phyloP scores from a whole-genome alignment of 2,113 vertebrate genomes.

The Regulus satrapa region DNA sequence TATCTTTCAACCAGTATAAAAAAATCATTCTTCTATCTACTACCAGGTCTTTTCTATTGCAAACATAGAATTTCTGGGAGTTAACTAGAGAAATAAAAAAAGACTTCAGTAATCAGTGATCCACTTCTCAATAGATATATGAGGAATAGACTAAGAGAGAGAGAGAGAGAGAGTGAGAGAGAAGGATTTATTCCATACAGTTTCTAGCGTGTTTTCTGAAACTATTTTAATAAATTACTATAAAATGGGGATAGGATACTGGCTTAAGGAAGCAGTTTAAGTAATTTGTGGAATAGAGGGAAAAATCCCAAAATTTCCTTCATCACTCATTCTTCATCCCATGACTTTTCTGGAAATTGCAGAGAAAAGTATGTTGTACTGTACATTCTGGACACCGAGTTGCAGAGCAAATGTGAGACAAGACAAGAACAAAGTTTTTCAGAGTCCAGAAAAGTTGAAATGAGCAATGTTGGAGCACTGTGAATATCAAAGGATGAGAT shows the following conservation, averaged over 20 bases:
- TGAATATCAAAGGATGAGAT: background rate
- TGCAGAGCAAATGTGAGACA: background rate
- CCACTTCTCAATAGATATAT: background rate
- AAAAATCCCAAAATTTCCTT: rapidly evolving
- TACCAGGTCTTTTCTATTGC: background rate
- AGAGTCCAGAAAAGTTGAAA: background rate
- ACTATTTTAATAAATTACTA: background rate
- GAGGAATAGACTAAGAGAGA: background rate
- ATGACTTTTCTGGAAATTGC: background rate
- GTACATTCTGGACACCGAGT: background rate
- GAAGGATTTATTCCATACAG: background rate
- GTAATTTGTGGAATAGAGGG: background rate
- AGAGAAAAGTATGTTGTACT: background rate
- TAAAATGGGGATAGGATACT: background rate
- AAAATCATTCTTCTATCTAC: background rate
- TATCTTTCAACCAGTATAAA: background rate
- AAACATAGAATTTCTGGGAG: background rate
- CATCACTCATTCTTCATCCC: background rate
- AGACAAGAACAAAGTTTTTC: background rate
- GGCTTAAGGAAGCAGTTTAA: background rate
- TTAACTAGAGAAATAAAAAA: background rate
- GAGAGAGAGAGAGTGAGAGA: background rate
- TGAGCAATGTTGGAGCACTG: background rate
- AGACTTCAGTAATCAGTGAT: background rate
- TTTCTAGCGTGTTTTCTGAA: background rate